Percentiles rank a stretch among this genome's conserved stretches.
Evolutionary conservation across 2,113 vertebrate species (phyloP).

Genomic region (Burhinus oedicnemus): DNA sequence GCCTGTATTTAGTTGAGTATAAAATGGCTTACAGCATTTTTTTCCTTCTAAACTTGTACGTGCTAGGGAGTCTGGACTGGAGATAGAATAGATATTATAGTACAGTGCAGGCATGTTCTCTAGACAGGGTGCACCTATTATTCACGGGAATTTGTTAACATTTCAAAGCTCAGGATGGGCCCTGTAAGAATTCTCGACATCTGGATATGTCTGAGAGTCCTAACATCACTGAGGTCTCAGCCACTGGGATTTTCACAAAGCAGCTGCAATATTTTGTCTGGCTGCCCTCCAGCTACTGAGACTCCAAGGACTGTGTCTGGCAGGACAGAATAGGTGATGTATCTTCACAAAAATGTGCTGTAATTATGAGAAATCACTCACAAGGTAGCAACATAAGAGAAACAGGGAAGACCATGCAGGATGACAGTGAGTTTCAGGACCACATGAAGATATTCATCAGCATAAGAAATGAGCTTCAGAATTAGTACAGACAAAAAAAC

Average conservation of each 20-base stretch:
- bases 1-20: not conserved
- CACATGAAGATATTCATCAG: not conserved
- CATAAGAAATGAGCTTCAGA: not conserved
- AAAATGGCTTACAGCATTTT: not conserved
- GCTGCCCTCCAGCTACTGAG: constrained; percentile 20
- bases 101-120: not conserved
- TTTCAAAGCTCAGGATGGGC: not conserved
- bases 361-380: not conserved
- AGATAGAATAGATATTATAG: not conserved
- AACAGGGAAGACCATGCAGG: not conserved
- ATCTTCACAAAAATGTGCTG: not conserved
- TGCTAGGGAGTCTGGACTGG: not conserved
- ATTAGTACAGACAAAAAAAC: not conserved
- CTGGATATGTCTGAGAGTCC: not conserved
- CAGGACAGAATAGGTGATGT: not conserved
- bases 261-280: constrained; percentile 40
- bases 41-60: not conserved
- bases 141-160: not conserved
- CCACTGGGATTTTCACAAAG: constrained; percentile 1
- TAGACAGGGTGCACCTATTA: not conserved
- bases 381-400: not conserved
- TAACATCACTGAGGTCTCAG: not conserved
- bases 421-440: not conserved
- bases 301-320: not conserved
- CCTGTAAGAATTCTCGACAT: not conserved